phyloP scores from a whole-genome alignment of 2,888 invertebrate genomes.

The Petrophora chlorosata region DNA sequence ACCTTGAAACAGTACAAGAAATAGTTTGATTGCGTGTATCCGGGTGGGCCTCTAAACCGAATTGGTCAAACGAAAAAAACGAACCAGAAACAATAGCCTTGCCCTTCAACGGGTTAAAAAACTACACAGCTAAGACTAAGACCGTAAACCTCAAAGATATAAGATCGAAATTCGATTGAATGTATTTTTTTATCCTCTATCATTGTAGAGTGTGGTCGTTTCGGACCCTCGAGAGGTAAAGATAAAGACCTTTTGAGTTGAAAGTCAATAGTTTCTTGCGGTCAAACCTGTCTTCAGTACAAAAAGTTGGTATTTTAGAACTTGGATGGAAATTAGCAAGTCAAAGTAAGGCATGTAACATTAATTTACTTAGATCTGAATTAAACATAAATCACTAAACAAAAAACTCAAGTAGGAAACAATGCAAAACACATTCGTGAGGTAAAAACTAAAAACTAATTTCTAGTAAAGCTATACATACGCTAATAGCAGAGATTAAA shows the following conservation, averaged over 20 bases:
- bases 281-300: conserved; percentile 10
- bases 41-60: conserved; percentile 52
- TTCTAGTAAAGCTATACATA: conserved; percentile 21
- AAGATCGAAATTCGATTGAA: conserved; percentile 15
- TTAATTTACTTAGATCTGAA: not conserved
- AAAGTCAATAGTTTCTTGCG: conserved; percentile 15
- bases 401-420: conserved; percentile 19
- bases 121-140: conserved; percentile 1
- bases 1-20: conserved; percentile 15
- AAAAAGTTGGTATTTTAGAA: conserved; percentile 4
- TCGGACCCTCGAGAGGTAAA: conserved; percentile 8
- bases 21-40: conserved; percentile 50
- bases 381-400: conserved; percentile 16
- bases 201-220: conserved; percentile 11
- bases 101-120: conserved; percentile 24
- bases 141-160: conserved; percentile 2
- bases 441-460: conserved; percentile 27
- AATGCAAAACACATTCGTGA: conserved; percentile 18
- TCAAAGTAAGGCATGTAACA: not conserved
- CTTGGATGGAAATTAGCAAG: conserved; percentile 10
- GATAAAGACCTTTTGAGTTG: conserved; percentile 5
- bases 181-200: conserved; percentile 8
- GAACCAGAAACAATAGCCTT: conserved; percentile 23
- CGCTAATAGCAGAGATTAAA: conserved; percentile 24
- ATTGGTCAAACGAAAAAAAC: conserved; percentile 23